phyloP scores from a whole-genome alignment of 2,113 vertebrate genomes.

The Sylvia atricapilla region DNA sequence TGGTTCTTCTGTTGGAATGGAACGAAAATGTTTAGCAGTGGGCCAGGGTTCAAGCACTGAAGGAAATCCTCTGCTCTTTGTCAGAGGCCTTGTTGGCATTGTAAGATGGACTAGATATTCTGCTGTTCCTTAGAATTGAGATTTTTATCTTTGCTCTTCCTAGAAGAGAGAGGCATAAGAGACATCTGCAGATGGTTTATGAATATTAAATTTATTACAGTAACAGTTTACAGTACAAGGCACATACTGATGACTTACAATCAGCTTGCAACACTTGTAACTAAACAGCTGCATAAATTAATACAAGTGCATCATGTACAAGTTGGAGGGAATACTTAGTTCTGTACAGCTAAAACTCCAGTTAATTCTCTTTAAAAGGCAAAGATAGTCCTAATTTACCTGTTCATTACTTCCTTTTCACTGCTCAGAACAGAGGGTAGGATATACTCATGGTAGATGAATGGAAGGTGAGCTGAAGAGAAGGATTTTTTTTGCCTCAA shows the following conservation, averaged over 20 bases:
- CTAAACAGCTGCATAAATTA: conserved; percentile 69
- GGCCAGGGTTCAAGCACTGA: background rate
- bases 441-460: background rate
- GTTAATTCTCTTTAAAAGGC: conserved; percentile 57
- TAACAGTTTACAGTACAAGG: conserved; percentile 72
- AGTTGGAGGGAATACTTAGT: conserved; percentile 40
- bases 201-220: conserved; percentile 71
- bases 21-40: background rate
- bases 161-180: background rate
- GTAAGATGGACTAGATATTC: background rate
- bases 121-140: background rate
- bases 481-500: background rate
- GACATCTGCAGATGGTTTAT: conserved; percentile 19
- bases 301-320: conserved; percentile 58
- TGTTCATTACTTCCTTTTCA: background rate
- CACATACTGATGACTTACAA: conserved; percentile 69
- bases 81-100: background rate
- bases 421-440: background rate
- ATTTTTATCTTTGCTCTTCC: background rate
- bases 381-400: background rate
- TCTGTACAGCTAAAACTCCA: conserved; percentile 67
- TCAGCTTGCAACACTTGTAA: conserved; percentile 70
- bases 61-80: background rate
- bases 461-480: background rate
- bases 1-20: background rate